Conservation (phyloP, 2,888 invertebrate genomes). For the Platycheirus albimanus region DNA sequence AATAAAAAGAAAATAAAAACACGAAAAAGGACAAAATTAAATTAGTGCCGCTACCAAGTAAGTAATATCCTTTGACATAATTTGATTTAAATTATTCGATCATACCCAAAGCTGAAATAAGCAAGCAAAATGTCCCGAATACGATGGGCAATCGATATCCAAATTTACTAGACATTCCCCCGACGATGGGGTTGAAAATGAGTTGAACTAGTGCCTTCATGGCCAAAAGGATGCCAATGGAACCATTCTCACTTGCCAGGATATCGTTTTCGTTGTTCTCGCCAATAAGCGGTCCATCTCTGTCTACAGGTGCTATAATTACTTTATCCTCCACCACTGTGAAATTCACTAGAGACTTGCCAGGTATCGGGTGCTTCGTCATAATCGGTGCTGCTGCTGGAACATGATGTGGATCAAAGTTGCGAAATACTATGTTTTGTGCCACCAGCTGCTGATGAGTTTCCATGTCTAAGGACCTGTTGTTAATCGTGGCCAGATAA, state of each 20-base stretch:
- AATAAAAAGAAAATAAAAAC: conserved; percentile 2
- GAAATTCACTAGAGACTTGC: conserved; percentile 81
- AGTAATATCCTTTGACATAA: conserved; percentile 33
- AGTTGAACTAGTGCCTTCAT: conserved; percentile 92
- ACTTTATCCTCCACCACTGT: conserved; percentile 77
- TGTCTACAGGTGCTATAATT: conserved; percentile 70
- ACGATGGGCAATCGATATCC: conserved; percentile 88
- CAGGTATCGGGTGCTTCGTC: conserved; percentile 82
- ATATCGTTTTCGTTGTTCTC: conserved; percentile 72
- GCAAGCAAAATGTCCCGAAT: conserved; percentile 87
- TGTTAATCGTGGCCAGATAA: conserved; percentile 86
- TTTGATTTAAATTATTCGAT: not conserved
- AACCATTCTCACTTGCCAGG: conserved; percentile 86
- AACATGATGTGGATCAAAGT: conserved; percentile 77
- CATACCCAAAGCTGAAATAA: conserved; percentile 88
- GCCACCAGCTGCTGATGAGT: conserved; percentile 75
- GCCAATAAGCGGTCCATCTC: conserved; percentile 28
- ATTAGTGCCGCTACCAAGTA: conserved; percentile 4
- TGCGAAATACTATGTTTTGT: conserved; percentile 79
- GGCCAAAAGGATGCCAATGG: conserved; percentile 87
- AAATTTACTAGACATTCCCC: conserved; percentile 86
- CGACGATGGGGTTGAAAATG: conserved; percentile 89
- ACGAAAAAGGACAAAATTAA: conserved; percentile 57
- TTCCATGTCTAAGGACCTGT: conserved; percentile 78
- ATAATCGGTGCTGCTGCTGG: conserved; percentile 76